Evolutionary conservation across 2,888 invertebrate genomes (phyloP).

Genomic region (Emmelina monodactyla): DNA sequence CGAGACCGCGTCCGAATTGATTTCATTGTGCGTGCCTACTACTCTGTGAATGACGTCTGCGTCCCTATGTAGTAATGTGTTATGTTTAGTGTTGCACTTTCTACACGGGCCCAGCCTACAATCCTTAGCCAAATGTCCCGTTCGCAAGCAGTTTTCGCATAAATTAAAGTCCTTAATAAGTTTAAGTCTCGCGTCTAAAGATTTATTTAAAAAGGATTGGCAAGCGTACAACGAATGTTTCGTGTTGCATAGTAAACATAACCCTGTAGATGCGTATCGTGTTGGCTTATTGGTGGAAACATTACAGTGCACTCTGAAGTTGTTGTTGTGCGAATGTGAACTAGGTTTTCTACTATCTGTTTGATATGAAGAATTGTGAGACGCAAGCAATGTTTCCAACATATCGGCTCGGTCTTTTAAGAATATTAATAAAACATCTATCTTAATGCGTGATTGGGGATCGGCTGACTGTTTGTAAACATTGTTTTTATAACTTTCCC

Average conservation of each 20-base stretch:
- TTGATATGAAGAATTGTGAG: neutral
- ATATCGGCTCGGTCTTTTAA: neutral
- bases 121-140: constrained; percentile 1
- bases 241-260: neutral
- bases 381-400: neutral
- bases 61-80: neutral
- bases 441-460: neutral
- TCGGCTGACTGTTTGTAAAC: neutral
- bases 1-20: constrained; percentile 14
- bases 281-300: neutral
- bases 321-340: neutral
- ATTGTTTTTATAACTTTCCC: neutral
- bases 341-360: neutral
- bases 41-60: neutral
- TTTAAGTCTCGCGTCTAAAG: neutral
- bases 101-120: neutral
- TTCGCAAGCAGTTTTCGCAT: constrained; percentile 8
- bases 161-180: neutral
- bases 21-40: neutral
- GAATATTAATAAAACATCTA: neutral
- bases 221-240: neutral
- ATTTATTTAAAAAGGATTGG: neutral
- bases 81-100: neutral
- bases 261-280: neutral
- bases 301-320: neutral